Conservation (phyloP, 2,797 vertebrate genomes). For the Myioborus melanocephalus region DNA sequence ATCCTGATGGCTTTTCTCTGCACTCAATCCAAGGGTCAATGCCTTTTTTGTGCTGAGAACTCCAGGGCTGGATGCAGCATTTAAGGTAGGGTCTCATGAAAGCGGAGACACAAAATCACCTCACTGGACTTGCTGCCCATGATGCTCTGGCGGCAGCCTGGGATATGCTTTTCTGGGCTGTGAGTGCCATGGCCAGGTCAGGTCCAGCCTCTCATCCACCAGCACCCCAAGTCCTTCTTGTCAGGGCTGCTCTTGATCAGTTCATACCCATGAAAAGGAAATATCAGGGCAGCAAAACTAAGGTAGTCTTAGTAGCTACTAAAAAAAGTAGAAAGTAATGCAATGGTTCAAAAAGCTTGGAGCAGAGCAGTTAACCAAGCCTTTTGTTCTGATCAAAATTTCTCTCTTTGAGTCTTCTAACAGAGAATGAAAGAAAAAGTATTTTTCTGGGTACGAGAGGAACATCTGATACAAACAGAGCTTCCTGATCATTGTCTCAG, state of each 20-base stretch:
- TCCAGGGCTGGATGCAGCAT: background rate
- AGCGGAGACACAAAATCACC: background rate
- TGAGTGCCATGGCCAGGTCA: no score
- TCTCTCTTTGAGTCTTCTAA: background rate
- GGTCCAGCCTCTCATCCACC: background rate
- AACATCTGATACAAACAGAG: background rate
- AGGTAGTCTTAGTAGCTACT: background rate
- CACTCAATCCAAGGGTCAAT: rapidly evolving
- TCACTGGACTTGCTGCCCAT: rapidly evolving
- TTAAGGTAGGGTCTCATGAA: background rate
- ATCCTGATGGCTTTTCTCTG: background rate
- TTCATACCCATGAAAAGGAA: background rate
- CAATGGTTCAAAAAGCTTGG: background rate
- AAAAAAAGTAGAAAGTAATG: background rate
- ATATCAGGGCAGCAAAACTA: background rate
- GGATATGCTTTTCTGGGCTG: background rate
- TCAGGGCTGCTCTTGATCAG: background rate
- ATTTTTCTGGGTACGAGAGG: background rate
- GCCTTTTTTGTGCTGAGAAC: background rate
- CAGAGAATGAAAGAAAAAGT: rapidly evolving
- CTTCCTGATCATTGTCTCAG: rapidly evolving
- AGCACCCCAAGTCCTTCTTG: background rate
- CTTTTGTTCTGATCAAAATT: no score
- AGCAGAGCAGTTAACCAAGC: background rate
- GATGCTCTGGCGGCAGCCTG: background rate